These are phyloP conservation scores for Sinelater perroti DNA, from an alignment of 2,888 invertebrate genomes.

Conservation along the genomic window DNA sequence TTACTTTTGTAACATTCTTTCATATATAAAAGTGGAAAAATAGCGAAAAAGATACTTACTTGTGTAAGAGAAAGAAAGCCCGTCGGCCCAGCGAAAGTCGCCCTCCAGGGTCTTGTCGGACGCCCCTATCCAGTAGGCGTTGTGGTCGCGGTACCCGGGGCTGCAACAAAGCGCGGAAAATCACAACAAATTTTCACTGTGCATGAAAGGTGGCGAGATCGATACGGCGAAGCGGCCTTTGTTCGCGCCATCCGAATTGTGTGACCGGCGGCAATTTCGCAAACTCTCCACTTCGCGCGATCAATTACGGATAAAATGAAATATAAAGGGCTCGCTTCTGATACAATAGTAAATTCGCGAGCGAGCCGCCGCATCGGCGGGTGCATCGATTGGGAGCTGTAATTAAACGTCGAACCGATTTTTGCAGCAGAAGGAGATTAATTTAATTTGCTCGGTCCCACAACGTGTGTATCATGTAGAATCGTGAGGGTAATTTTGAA, in stretches of 20 bases:
- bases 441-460: too few relatives aligned
- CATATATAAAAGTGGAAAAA: background rate
- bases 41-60: slow-evolving; percentile 68
- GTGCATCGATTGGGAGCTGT: too few relatives aligned
- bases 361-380: too few relatives aligned
- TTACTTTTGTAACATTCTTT: background rate
- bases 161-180: slow-evolving; percentile 57
- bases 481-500: too few relatives aligned
- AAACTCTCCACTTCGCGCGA: background rate
- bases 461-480: too few relatives aligned
- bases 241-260: slow-evolving; percentile 1
- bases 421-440: too few relatives aligned
- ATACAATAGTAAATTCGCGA: too few relatives aligned
- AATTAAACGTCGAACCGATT: too few relatives aligned
- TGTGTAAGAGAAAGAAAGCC: slow-evolving; percentile 75
- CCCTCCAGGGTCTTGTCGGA: slow-evolving; percentile 80
- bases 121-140: slow-evolving; percentile 84
- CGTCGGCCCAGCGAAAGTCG: slow-evolving; percentile 83
- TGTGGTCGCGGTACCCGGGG: slow-evolving; percentile 73
- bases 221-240: slow-evolving; percentile 12
- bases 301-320: slow-evolving; percentile 6
- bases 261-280: slow-evolving; percentile 6
- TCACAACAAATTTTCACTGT: slow-evolving; percentile 4
- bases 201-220: background rate
- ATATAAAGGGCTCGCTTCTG: background rate